phyloP scores from a whole-genome alignment of 2,797 vertebrate species.

The Loriculus beryllinus region DNA sequence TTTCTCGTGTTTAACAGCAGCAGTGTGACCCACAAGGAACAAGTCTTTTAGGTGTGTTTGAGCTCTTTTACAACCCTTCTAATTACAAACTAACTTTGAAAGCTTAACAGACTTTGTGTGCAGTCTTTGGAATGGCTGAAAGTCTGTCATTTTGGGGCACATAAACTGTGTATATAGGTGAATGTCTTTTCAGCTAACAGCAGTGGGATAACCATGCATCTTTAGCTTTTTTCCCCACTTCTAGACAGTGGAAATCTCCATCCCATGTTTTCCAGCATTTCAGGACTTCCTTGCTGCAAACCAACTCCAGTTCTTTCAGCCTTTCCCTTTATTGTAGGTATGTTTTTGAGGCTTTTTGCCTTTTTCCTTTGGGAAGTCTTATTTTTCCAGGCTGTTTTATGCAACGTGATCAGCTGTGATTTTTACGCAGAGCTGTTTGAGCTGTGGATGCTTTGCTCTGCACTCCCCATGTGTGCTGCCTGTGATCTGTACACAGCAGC shows the following conservation, averaged over 20 bases:
- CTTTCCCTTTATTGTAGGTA: not conserved
- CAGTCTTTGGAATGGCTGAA: not conserved
- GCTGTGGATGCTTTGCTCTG: not conserved
- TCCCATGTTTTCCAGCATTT: not conserved
- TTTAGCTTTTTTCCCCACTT: not conserved
- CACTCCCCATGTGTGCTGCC: not conserved
- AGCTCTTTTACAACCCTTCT: not conserved
- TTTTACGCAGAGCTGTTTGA: not conserved
- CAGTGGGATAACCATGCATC: not conserved
- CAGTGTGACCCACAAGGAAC: not conserved
- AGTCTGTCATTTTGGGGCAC: not conserved
- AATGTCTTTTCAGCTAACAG: not conserved
- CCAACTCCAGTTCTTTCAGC: not conserved
- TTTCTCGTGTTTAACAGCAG: conserved; percentile 23
- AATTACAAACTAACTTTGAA: not conserved
- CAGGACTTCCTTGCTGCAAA: not conserved
- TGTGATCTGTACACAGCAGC: not conserved
- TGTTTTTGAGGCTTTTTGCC: not conserved
- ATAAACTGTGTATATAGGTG: not conserved
- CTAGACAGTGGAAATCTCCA: not conserved
- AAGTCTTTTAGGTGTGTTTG: conserved; percentile 15
- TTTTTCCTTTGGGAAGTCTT: not conserved
- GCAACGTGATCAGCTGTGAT: not conserved
- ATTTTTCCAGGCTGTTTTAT: not conserved
- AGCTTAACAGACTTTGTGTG: not conserved